Percentiles rank a stretch among this genome's conserved stretches.
Evolutionary conservation across 2,797 vertebrate species (phyloP).

Genomic region (Glossophaga mutica): DNA sequence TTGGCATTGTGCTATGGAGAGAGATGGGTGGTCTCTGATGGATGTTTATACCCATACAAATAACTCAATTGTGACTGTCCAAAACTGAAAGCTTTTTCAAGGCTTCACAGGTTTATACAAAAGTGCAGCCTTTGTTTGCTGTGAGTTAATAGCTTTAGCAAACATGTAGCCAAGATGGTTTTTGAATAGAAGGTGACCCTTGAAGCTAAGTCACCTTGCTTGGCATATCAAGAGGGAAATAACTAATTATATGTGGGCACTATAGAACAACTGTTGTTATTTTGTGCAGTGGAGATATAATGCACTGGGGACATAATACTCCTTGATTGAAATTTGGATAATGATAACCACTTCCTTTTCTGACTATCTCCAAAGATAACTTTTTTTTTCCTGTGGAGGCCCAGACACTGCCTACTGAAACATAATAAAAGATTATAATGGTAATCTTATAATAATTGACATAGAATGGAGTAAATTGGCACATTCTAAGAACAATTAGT

Average conservation of each 20-base stretch:
- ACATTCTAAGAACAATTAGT: not conserved
- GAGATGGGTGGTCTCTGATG: slow-evolving; percentile 55
- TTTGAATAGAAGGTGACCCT: slow-evolving; percentile 67
- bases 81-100: slow-evolving; percentile 57
- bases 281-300: slow-evolving; percentile 31
- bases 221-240: slow-evolving; percentile 41
- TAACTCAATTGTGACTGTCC: slow-evolving; percentile 44
- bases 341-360: slow-evolving; percentile 24
- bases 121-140: slow-evolving; percentile 60
- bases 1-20: slow-evolving; percentile 45
- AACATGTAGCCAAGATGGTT: slow-evolving; percentile 57
- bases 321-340: slow-evolving; percentile 49
- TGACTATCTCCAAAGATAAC: not conserved
- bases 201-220: slow-evolving; percentile 62
- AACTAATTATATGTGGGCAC: slow-evolving; percentile 41
- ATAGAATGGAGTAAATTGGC: not conserved
- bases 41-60: slow-evolving; percentile 60
- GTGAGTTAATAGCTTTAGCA: slow-evolving; percentile 64
- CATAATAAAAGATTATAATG: not conserved
- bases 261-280: slow-evolving; percentile 39
- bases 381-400: not conserved
- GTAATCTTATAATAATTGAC: not conserved
- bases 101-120: slow-evolving; percentile 53
- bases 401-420: not conserved
- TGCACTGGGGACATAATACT: not conserved